These are phyloP conservation scores for Galerucella nymphaeae DNA, from an alignment of 2,888 invertebrate species.

Conservation along the genomic window DNA sequence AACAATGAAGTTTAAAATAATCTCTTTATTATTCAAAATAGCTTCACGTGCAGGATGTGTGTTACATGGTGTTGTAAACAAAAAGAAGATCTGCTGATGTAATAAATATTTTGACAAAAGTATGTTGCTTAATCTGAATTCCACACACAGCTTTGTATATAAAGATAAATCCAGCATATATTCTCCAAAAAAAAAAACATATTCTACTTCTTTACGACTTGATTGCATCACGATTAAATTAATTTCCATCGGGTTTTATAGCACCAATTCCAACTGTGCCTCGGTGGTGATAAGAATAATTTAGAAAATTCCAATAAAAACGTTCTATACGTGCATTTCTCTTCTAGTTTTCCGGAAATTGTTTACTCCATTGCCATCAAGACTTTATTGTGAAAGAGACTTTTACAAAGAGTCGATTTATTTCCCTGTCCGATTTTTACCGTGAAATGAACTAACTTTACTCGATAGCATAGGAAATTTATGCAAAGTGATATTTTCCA, in stretches of 20 bases:
- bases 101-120: not conserved
- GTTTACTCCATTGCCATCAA: conserved; percentile 12
- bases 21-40: conserved; percentile 4
- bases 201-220: not conserved
- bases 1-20: conserved; percentile 4
- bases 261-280: not conserved
- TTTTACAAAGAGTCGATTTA: not conserved
- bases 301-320: not conserved
- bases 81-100: not conserved
- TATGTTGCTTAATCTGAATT: too few species aligned
- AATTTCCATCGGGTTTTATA: not conserved
- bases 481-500: too few species aligned
- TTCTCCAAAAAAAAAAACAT: not conserved
- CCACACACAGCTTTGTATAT: too few species aligned
- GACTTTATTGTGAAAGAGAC: conserved; percentile 9
- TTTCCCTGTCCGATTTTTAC: conserved; percentile 2
- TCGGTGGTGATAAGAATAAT: conserved; percentile 1
- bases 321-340: conserved; percentile 11
- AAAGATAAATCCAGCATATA: not conserved
- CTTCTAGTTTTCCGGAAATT: conserved; percentile 16
- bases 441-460: not conserved
- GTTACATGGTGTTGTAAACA: not conserved
- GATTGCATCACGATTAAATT: not conserved
- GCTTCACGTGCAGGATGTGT: not conserved
- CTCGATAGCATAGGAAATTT: not conserved